Evolutionary conservation across 2,113 vertebrate genomes (phyloP), one percentile per base, ranked within the genome.

Genomic region (Siphamia tubifer): DNA sequence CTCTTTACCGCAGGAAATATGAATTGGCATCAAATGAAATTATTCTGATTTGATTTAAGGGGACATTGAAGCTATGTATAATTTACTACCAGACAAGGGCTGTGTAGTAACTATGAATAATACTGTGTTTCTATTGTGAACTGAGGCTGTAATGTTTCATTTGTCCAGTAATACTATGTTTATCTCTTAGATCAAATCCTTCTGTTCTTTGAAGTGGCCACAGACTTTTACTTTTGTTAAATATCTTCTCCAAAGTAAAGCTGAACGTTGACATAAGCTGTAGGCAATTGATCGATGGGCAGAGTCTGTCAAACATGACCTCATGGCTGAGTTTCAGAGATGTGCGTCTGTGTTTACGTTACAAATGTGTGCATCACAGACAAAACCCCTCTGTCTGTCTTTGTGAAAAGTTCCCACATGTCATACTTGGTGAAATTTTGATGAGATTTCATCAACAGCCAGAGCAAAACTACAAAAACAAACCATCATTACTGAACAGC

Each of bases 301-400:
- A 31, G 61, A 28, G 63, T 42, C 47, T 34, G 19, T 57, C 58
- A 35, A 40, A 43, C 69, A 36, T 70, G 31, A 72, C 58, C 43
- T 81, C 74, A 71, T 21, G 15, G 25, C 61, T 31, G 21, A 36
- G 68, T 45, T 19, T 61, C 51, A 67, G 35, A 66, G 69, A 45
- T 24, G 43, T 49, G 27, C 25, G 4, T 64, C 47, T 60, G 66
- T 42, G n/a, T n/a, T n/a, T n/a, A 27, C 47, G 53, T 72, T n/a
- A n/a, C 32, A 69, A 79, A 61, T 6, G 65, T 72, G 66, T 68
- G 83, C 58, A 79, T 77, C 71, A 0, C 49, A 66, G 71, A 35
- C 47, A 54, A 44, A 68, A 64, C 21, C 13, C 32, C 24, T 70
- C 30, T 62, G 56, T 71, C 35, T 32, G 2, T 44, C 55, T 48